Base-by-base conservation (phyloP, 2,888 invertebrate species). In the Meteorus cinctellus region DNA sequence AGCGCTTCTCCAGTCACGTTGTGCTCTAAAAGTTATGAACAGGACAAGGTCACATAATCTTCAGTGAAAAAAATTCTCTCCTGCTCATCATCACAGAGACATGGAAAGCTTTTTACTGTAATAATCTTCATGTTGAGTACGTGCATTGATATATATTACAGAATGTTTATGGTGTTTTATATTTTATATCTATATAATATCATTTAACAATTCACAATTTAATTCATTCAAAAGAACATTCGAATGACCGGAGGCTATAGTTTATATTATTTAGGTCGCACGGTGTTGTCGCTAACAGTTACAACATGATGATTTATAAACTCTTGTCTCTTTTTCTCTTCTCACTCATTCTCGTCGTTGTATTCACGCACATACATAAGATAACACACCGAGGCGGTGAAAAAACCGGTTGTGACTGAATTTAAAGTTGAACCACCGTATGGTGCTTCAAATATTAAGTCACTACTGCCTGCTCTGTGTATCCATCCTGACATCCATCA, bases 161-260 rank as follows among this genome's bases (percentile, higher is more conserved):
- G 4, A 55, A 24, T 55, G n/a, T 55, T 55, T 55, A 55, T 19
- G 55, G 8, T 55, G 4, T 8, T 19, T 19, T 19, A 19, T 55
- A 55, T 55, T 19, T 19, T 19, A 19, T 55, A 55, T 55, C 24
- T 24, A 55, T 55, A 24, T 55, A 24, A 55, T 55, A 55, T 41
- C 48, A 63, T 29, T 45, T 63, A 48, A 66, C 55, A 85, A 87
- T 66, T 81, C 86, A 10, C 87, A 87, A 79, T 73, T 80, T 14
- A 83, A 87, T 31, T 83, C 85, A 59, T 82, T 82, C 19, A 84
- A 87, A 79, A 85, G 86, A 86, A 55, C 55, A 55, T 88, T 86
- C 85, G 74, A 75, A 70, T 68, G 78, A 65, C 71, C 71, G 77
- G 75, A 70, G 79, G 74, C 72, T 78, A 74, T 65, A 77, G 80